Base-by-base conservation (phyloP, 2,888 invertebrate genomes). In the Ophraella communa region DNA sequence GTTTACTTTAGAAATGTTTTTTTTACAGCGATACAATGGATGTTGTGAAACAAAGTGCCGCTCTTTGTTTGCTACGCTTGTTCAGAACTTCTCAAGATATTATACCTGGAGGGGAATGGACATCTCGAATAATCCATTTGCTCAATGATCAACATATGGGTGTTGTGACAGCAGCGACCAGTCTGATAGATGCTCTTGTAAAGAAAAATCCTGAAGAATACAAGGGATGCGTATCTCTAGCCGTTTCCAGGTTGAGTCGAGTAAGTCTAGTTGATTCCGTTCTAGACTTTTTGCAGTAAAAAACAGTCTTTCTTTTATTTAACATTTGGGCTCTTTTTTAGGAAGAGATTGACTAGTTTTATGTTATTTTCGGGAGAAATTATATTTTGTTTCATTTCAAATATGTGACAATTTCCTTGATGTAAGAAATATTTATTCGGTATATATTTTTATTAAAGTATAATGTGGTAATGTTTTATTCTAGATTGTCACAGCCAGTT, bases 61-160 rank as follows among this genome's bases (percentile, higher is more conserved):
- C 99, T 56, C 87, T 99, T 47, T 99, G 99, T 81, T 87, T 99
- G 67, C 85, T 99, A 68, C 89, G 98, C 75, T 85, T 99, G 57
- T 92, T 98, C 81, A 90, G 99, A 61, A 96, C 97, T 66, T 94
- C 94, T 57, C 96, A 96, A 64, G 98, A 99, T 80, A 93, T 97
- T 49, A 95, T 98, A 78, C 96, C 95, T 39, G 95, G 96, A 72
- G 96, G 96, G 57, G 99, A 99, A 84, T 99, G 98, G 96, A 98
- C 98, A 11, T 97, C 98, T 10, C 89, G 99, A 66, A 98, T 99
- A 73, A 97, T 99, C 75, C 99, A 99, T 84, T 87, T 99, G 71
- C 86, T 99, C 71, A 99, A 99, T 84, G 99, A 99, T 83, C 97
- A 98, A 80, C 98, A 99, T 81, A 94, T 99, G 91, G 99, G 99